Conservation (phyloP, 2,888 invertebrate genomes). For the Fissipunctia ypsillon region DNA sequence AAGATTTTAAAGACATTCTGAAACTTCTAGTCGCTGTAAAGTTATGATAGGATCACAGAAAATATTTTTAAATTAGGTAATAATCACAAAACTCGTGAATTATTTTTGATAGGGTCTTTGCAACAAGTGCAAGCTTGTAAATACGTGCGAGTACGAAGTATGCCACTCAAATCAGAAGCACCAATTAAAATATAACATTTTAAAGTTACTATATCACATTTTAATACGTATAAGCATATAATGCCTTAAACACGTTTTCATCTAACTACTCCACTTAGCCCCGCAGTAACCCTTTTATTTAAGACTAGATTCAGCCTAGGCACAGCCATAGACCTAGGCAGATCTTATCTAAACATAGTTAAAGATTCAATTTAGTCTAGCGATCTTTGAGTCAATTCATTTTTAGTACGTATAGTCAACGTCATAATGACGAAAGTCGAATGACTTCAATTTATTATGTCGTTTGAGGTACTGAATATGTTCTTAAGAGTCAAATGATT, state of each 20-base stretch:
- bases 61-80: too few relatives aligned
- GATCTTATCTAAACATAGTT: conserved; percentile 59
- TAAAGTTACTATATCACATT: conserved; percentile 49
- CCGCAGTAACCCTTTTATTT: conserved; percentile 24
- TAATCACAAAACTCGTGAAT: conserved; percentile 1
- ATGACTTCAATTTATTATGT: conserved; percentile 12
- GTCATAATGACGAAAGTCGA: conserved; percentile 20
- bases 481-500: not conserved
- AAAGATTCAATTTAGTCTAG: conserved; percentile 37
- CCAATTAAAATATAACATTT: conserved; percentile 27
- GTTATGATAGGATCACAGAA: too few relatives aligned
- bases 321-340: conserved; percentile 63
- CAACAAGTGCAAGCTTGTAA: not conserved
- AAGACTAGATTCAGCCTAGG: conserved; percentile 66
- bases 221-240: conserved; percentile 29
- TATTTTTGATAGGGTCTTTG: not conserved
- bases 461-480: conserved; percentile 31
- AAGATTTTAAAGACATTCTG: not conserved
- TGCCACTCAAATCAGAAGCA: conserved; percentile 12
- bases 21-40: not conserved
- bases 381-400: conserved; percentile 50
- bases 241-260: conserved; percentile 15
- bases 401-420: conserved; percentile 28
- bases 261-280: conserved; percentile 55
- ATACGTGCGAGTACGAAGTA: not conserved